Percentiles rank a stretch among this genome's conserved stretches.
phyloP scores from a whole-genome alignment of 2,797 vertebrate genomes.

The Rhabdomys pumilio region DNA sequence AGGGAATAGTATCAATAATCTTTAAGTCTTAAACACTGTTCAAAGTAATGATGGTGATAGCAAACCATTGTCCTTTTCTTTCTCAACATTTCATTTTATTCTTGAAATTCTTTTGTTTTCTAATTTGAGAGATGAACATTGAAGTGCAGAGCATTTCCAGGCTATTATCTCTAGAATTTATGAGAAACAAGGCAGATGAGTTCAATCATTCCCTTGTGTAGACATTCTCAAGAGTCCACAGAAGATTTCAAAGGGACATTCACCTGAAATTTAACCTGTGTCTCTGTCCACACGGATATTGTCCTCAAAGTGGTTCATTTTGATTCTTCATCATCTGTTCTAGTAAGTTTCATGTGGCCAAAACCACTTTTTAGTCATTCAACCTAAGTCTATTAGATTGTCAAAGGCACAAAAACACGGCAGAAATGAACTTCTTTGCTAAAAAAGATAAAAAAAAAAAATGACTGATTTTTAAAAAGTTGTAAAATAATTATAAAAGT shows the following conservation, averaged over 20 bases:
- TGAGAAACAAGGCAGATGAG: not conserved
- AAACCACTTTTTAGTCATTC: conserved; percentile 10
- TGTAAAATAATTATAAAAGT: conserved; percentile 68
- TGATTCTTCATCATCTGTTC: conserved; percentile 51
- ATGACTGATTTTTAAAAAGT: conserved; percentile 65
- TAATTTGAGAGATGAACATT: not conserved
- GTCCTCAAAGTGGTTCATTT: not conserved
- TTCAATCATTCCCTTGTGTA: not conserved
- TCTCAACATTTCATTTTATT: conserved; percentile 33
- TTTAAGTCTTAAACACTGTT: not conserved
- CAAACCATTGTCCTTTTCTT: not conserved
- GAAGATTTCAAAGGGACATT: not conserved
- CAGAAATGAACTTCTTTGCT: conserved; percentile 32
- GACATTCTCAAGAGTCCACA: conserved; percentile 5
- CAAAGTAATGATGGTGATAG: not conserved
- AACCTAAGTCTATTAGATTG: conserved; percentile 47
- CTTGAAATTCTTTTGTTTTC: not conserved
- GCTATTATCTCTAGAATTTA: not conserved
- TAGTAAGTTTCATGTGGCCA: not conserved
- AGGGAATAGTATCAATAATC: not conserved
- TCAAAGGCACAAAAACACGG: not conserved
- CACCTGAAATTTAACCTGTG: not conserved
- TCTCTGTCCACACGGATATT: not conserved
- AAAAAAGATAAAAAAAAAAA: not conserved
- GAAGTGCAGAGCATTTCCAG: not conserved